Conservation (phyloP, 2,888 invertebrate species). For the Leptinotarsa tumamoca region DNA sequence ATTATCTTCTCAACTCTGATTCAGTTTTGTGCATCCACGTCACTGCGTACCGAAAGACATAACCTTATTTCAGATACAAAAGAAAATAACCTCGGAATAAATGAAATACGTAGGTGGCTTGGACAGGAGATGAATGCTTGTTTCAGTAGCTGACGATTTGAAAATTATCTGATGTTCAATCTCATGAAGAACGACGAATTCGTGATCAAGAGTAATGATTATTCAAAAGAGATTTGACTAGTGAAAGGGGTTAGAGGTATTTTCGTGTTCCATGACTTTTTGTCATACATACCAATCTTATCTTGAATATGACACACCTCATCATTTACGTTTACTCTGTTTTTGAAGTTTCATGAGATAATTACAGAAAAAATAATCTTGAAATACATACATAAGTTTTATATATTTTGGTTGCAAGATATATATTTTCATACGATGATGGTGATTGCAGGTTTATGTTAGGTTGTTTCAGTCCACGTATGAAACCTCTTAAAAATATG, state of each 20-base stretch:
- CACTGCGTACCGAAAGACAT: constrained; percentile 8
- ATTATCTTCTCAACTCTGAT: too few species aligned
- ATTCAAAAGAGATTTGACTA: background rate
- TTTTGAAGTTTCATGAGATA: background rate
- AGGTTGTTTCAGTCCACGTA: too few species aligned
- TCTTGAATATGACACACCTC: background rate
- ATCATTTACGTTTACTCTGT: background rate
- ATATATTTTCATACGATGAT: too few species aligned
- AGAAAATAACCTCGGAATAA: constrained; percentile 6
- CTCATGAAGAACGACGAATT: constrained; percentile 12
- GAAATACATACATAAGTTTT: too few species aligned
- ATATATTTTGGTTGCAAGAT: too few species aligned
- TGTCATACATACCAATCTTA: background rate
- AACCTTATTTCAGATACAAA: constrained; percentile 3
- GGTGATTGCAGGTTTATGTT: too few species aligned
- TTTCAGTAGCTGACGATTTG: constrained; percentile 26
- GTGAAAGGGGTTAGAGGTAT: background rate
- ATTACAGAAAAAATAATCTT: too few species aligned
- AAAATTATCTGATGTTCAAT: constrained; percentile 20
- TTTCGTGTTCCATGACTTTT: constrained; percentile 12
- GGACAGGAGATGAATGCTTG: constrained; percentile 17
- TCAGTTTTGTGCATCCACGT: background rate
- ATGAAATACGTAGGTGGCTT: constrained; percentile 16
- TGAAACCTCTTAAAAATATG: too few species aligned
- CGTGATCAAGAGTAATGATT: constrained; percentile 17